Evolutionary conservation across 2,113 vertebrate species (phyloP).

Genomic region (Solea senegalensis): DNA sequence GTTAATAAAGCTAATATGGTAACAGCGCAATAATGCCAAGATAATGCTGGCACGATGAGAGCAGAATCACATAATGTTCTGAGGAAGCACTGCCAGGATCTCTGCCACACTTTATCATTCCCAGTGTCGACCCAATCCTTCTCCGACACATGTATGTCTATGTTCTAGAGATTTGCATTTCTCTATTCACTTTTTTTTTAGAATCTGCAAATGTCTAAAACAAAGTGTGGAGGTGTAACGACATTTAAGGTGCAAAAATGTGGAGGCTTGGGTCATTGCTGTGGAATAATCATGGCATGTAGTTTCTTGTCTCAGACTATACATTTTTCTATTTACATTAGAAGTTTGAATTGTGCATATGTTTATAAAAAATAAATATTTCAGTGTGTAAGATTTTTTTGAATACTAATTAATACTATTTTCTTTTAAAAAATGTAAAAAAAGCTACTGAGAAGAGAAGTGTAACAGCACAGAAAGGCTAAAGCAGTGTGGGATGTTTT

Average conservation of each 20-base stretch:
- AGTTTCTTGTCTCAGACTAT: conserved; percentile 23
- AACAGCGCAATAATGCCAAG: conserved; percentile 54
- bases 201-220: conserved; percentile 9
- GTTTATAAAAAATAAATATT: conserved; percentile 67
- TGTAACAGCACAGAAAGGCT: background rate
- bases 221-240: background rate
- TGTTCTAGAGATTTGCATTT: background rate
- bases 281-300: background rate
- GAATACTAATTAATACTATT: background rate
- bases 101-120: background rate
- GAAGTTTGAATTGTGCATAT: conserved; percentile 21
- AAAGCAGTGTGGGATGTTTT: background rate
- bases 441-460: background rate
- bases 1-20: conserved; percentile 34
- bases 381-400: conserved; percentile 14
- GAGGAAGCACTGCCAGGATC: conserved; percentile 13
- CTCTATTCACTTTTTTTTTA: conserved; percentile 18
- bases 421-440: background rate
- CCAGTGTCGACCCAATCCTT: conserved; percentile 13
- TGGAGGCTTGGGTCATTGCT: conserved; percentile 20
- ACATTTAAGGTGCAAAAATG: background rate
- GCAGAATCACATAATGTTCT: conserved; percentile 1
- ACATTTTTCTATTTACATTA: conserved; percentile 42
- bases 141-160: background rate
- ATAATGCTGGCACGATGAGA: background rate